phyloP scores from a whole-genome alignment of 2,888 invertebrate genomes.

The Fragum fragum region DNA sequence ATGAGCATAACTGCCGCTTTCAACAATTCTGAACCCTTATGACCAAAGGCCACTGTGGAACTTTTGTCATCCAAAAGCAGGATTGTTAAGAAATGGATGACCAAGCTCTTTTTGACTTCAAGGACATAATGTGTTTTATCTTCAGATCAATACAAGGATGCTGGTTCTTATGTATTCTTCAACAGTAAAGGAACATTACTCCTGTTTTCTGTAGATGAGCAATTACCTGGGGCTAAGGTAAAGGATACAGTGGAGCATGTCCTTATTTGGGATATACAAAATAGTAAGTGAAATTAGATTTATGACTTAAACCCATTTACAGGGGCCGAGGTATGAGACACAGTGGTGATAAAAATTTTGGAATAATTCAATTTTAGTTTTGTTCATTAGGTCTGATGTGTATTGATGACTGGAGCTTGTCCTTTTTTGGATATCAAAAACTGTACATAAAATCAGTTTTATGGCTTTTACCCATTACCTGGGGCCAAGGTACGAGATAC shows the following conservation, averaged over 20 bases:
- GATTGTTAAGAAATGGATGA: too few species aligned
- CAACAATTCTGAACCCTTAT: too few species aligned
- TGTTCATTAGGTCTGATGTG: too few species aligned
- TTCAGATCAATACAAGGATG: slow-evolving; percentile 27
- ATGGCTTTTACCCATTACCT: slow-evolving; percentile 13
- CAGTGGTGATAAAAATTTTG: too few species aligned
- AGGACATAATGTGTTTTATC: not conserved
- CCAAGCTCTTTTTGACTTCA: too few species aligned
- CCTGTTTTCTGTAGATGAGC: slow-evolving; percentile 33
- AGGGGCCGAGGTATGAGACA: too few species aligned
- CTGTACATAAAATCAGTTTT: slow-evolving; percentile 40
- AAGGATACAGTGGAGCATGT: slow-evolving; percentile 46
- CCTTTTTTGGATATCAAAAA: slow-evolving; percentile 32
- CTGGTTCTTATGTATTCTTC: slow-evolving; percentile 33
- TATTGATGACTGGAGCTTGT: slow-evolving; percentile 29
- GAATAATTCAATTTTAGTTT: too few species aligned
- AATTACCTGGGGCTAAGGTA: slow-evolving; percentile 7
- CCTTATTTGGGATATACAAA: slow-evolving; percentile 53
- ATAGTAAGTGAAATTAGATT: slow-evolving; percentile 48
- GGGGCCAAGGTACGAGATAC: slow-evolving; percentile 20
- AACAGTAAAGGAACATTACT: slow-evolving; percentile 35
- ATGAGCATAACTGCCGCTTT: too few species aligned
- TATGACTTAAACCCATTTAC: too few species aligned
- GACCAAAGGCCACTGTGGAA: too few species aligned
- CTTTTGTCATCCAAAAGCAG: too few species aligned